Percentiles rank a stretch among this genome's conserved stretches.
These are phyloP conservation scores for Triplophysa siluroides DNA, from an alignment of 2,113 vertebrate species.

Conservation along the genomic window DNA sequence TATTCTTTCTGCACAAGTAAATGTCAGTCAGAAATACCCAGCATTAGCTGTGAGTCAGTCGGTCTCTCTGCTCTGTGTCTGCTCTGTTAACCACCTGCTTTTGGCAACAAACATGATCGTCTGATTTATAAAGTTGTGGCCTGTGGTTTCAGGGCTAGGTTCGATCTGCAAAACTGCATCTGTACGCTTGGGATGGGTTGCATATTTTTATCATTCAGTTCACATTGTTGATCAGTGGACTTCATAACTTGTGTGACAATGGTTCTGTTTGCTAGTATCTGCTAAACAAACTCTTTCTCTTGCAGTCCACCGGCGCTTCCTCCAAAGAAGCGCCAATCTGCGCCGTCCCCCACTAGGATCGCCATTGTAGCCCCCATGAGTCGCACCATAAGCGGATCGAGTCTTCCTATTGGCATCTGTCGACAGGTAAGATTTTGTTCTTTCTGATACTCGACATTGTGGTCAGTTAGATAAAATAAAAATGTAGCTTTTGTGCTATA, in stretches of 20 bases:
- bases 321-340: constrained; percentile 86
- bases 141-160: constrained; percentile 13
- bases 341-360: constrained; percentile 82
- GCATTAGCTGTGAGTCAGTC: constrained; percentile 16
- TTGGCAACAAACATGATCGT: background rate
- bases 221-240: background rate
- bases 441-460: background rate
- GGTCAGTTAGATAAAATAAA: too few species aligned
- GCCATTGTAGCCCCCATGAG: constrained; percentile 90
- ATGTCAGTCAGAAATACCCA: constrained; percentile 9
- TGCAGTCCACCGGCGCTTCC: constrained; percentile 86
- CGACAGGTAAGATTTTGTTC: constrained; percentile 74
- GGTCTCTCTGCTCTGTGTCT: background rate
- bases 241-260: background rate
- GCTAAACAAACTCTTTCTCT: constrained; percentile 6
- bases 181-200: background rate
- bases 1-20: constrained; percentile 11
- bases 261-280: background rate
- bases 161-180: background rate
- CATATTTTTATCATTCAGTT: background rate
- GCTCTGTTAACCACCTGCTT: constrained; percentile 10
- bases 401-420: constrained; percentile 81
- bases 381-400: constrained; percentile 83
- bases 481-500: background rate
- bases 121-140: constrained; percentile 8